These are phyloP conservation scores for Euzetes globulus DNA, from an alignment of 2,888 invertebrate genomes.

Conservation along the genomic window DNA sequence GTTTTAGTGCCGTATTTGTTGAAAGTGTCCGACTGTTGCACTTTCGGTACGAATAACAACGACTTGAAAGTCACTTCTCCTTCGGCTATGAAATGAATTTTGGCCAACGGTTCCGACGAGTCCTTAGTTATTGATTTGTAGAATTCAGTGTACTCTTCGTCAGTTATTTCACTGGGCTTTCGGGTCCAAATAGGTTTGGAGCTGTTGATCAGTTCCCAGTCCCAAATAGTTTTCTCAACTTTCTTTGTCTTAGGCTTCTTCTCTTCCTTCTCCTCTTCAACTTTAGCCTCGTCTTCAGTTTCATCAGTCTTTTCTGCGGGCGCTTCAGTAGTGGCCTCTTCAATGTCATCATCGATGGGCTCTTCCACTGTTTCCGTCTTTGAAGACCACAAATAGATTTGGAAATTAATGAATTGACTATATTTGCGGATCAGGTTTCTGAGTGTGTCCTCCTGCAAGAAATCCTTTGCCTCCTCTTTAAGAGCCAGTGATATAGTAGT, in stretches of 20 bases:
- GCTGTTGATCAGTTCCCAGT: constrained; percentile 97
- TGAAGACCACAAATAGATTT: constrained; percentile 79
- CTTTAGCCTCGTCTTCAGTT: constrained; percentile 56
- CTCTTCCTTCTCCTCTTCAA: constrained; percentile 63
- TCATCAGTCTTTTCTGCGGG: constrained; percentile 61
- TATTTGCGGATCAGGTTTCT: constrained; percentile 97
- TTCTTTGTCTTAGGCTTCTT: constrained; percentile 93
- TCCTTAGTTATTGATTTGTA: constrained; percentile 96
- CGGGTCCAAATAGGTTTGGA: constrained; percentile 96
- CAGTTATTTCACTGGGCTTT: constrained; percentile 90
- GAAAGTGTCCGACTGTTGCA: constrained; percentile 94
- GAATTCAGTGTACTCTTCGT: constrained; percentile 95
- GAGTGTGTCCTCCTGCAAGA: constrained; percentile 84
- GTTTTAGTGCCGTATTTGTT: constrained; percentile 96
- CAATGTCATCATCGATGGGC: constrained; percentile 79
- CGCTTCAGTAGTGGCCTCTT: constrained; percentile 60
- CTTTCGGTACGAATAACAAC: constrained; percentile 83
- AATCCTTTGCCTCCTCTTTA: constrained; percentile 93
- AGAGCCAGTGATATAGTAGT: constrained; percentile 88
- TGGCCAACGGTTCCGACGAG: constrained; percentile 92
- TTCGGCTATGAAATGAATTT: constrained; percentile 89
- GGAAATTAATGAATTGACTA: constrained; percentile 98
- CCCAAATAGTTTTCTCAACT: constrained; percentile 90
- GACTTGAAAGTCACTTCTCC: constrained; percentile 92
- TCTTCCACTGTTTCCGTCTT: constrained; percentile 95